Evolutionary conservation across 2,888 invertebrate species (phyloP).

Genomic region (Polia nebulosa): DNA sequence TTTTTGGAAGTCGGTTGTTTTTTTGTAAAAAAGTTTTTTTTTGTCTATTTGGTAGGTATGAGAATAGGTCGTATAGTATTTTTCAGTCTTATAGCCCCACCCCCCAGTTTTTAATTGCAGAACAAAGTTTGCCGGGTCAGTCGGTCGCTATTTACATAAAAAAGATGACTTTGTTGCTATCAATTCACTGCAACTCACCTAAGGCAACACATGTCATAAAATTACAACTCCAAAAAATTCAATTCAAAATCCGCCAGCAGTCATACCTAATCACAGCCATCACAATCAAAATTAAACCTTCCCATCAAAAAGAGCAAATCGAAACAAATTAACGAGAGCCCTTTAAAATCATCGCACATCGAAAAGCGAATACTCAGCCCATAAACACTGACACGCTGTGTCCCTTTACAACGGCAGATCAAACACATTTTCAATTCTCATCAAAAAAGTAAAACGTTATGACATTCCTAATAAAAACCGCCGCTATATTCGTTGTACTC

Average conservation of each 20-base stretch:
- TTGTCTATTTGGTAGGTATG: too few species aligned
- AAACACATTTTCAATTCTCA: slow-evolving; percentile 90
- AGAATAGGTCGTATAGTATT: too few species aligned
- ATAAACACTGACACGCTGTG: slow-evolving; percentile 81
- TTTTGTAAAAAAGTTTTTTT: too few species aligned
- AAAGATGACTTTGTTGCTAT: too few species aligned
- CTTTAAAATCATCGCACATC: slow-evolving; percentile 63
- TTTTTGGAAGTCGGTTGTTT: too few species aligned
- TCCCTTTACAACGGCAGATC: slow-evolving; percentile 76
- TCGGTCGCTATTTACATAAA: too few species aligned
- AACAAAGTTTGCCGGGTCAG: too few species aligned
- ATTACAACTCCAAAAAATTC: background rate
- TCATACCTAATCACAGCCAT: slow-evolving; percentile 26
- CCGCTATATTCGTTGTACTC: slow-evolving; percentile 86
- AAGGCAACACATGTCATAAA: too few species aligned
- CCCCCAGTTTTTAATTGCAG: too few species aligned
- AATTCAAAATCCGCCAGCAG: background rate
- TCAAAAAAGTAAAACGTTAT: slow-evolving; percentile 88
- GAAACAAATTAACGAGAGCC: slow-evolving; percentile 62
- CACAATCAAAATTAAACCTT: slow-evolving; percentile 60
- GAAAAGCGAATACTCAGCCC: slow-evolving; percentile 57
- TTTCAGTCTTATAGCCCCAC: too few species aligned
- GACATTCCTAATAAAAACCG: slow-evolving; percentile 88
- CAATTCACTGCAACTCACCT: too few species aligned
- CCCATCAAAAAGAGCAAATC: slow-evolving; percentile 47